Base-by-base conservation (phyloP, 2,888 invertebrate genomes). In the Listrodromus nycthemerus region DNA sequence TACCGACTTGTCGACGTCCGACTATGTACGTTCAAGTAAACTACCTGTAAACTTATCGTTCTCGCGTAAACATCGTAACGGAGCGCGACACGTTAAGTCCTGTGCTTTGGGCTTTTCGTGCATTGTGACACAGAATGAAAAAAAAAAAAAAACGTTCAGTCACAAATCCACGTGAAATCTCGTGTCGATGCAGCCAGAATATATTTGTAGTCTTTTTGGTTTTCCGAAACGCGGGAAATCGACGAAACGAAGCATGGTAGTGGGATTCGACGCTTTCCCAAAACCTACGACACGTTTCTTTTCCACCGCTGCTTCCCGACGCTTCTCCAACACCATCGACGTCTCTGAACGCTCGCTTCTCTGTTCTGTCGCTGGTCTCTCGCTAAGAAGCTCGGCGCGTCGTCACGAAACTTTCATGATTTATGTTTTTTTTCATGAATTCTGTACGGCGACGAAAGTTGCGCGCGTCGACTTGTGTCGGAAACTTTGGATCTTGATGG, bases 1-100 rank as follows among this genome's bases (percentile, higher is more conserved):
- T 37, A 37, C 21, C 10, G 21, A 24, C 55, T 8, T 13, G 24
- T 55, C 24, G 21, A 55, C 55, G 55, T 55, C 24, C 55, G 24
- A 21, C 4, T 55, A 55, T 55, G 21, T 24, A 10, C 19, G 55
- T 55, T 24, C 21, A 21, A 10, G 10, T 19, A 10, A 21, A 13
- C 1, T 52, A 21, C 2, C 21, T 24, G 55, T 45, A 8, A 55
- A 24, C 55, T 19, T 24, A 4, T 55, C 27, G 66, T 66, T 66
- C 52, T 37, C 27, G 19, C 67, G 67, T 67, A 55, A 77, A 67
- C 67, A 67, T 67, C 76, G 67, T n/a, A 2, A 16, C 41, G 41
- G 16, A 2, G 58, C 58, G 45, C 52, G 45, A 21, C 45, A 67
- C 24, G 55, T 55, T 5, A 10, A 10, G 24, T 24, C 55, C 21